Evolutionary conservation across 2,113 vertebrate species (phyloP).

Genomic region (Eclectus roratus): DNA sequence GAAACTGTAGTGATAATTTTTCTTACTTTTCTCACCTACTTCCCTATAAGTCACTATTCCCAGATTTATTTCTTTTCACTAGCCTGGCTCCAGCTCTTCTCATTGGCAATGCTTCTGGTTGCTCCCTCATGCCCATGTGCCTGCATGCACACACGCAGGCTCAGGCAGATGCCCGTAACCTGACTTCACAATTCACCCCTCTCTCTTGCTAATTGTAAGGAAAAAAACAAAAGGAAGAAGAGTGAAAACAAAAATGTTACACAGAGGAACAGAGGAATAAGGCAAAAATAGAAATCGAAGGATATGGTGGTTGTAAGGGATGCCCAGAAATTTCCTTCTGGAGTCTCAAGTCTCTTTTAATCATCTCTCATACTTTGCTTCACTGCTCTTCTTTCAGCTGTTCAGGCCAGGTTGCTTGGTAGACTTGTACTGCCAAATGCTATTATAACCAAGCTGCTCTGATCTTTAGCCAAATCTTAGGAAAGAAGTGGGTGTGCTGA

Average conservation of each 20-base stretch:
- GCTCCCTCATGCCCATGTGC: not conserved
- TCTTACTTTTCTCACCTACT: too few species aligned
- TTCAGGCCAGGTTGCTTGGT: conserved; percentile 29
- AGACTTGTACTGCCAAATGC: conserved; percentile 52
- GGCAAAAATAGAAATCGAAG: not conserved
- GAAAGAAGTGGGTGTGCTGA: conserved; percentile 64
- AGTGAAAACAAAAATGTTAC: not conserved
- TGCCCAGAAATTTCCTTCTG: not conserved
- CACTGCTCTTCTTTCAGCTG: not conserved
- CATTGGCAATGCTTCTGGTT: not conserved
- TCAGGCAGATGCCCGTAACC: not conserved
- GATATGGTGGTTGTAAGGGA: not conserved
- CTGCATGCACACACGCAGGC: not conserved
- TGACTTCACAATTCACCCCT: not conserved
- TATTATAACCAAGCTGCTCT: conserved; percentile 58
- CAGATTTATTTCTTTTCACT: not conserved
- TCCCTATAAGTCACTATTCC: not conserved
- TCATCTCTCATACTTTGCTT: not conserved
- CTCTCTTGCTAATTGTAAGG: not conserved
- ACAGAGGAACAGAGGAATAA: not conserved
- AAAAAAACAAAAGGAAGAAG: not conserved
- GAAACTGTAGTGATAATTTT: too few species aligned
- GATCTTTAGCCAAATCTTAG: conserved; percentile 67
- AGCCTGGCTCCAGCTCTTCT: not conserved
- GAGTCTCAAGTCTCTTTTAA: not conserved